These are phyloP conservation scores for Emydocephalus ijimae DNA, from an alignment of 2,113 vertebrate species.

Conservation along the genomic window DNA sequence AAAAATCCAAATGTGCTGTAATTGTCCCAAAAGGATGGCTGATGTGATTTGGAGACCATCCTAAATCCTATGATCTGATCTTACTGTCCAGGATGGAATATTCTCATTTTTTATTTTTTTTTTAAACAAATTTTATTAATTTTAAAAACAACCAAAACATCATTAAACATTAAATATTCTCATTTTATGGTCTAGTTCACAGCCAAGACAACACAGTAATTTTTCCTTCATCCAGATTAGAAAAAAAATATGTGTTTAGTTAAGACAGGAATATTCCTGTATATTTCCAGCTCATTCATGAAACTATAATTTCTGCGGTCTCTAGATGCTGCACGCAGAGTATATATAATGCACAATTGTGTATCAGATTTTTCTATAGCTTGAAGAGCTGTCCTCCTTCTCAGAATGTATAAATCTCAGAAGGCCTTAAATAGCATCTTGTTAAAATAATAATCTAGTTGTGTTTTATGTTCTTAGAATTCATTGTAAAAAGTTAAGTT, in stretches of 20 bases:
- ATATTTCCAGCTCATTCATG: neutral
- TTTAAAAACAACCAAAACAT: too few species aligned
- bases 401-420: neutral
- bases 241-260: neutral
- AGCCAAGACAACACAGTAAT: neutral
- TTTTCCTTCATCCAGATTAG: neutral
- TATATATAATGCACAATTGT: neutral
- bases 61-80: neutral
- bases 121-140: too few species aligned
- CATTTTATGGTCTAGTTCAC: neutral
- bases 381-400: neutral
- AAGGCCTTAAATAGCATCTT: neutral
- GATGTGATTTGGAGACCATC: neutral
- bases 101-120: neutral
- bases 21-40: neutral
- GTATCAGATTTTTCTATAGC: neutral
- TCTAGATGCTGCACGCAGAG: neutral
- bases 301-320: neutral
- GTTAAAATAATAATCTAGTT: neutral
- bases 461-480: neutral
- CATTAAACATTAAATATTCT: neutral
- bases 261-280: neutral
- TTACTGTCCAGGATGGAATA: too few species aligned
- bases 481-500: neutral
- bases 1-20: neutral